Conservation (phyloP, 1,140 invertebrate genomes). For the Epicauta chinensis region DNA sequence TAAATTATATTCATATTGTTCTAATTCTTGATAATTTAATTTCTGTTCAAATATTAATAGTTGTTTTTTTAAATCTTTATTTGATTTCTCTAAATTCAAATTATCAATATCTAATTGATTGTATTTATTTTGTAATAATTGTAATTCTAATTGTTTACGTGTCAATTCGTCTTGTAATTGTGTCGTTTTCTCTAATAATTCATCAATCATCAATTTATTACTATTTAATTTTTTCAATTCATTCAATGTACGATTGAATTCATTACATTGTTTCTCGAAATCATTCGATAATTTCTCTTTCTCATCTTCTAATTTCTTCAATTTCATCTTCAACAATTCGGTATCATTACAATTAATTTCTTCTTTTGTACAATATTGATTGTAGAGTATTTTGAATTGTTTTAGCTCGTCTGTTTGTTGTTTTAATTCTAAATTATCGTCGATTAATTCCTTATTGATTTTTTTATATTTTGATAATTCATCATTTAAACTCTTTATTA, state of each 20-base stretch:
- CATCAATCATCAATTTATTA: too few relatives aligned
- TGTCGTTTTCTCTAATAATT: too few relatives aligned
- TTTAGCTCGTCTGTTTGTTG: neutral
- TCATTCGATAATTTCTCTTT: neutral
- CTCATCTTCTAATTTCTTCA: neutral
- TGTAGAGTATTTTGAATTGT: neutral
- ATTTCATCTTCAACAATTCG: constrained; percentile 1
- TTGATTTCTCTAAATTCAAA: neutral
- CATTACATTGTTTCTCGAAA: neutral
- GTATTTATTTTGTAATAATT: neutral
- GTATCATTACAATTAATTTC: neutral
- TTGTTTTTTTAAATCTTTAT: neutral
- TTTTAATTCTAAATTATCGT: constrained; percentile 3
- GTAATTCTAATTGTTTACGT: too few relatives aligned
- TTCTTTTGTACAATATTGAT: neutral
- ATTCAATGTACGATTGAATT: neutral
- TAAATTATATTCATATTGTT: neutral
- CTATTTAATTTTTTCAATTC: too few relatives aligned
- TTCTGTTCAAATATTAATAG: neutral
- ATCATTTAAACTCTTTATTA: neutral
- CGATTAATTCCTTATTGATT: neutral
- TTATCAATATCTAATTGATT: neutral
- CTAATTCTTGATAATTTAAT: neutral
- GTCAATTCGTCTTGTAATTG: too few relatives aligned
- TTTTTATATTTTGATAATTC: neutral